Conservation (phyloP, 2,113 vertebrate genomes). For the Zosterops lateralis region DNA sequence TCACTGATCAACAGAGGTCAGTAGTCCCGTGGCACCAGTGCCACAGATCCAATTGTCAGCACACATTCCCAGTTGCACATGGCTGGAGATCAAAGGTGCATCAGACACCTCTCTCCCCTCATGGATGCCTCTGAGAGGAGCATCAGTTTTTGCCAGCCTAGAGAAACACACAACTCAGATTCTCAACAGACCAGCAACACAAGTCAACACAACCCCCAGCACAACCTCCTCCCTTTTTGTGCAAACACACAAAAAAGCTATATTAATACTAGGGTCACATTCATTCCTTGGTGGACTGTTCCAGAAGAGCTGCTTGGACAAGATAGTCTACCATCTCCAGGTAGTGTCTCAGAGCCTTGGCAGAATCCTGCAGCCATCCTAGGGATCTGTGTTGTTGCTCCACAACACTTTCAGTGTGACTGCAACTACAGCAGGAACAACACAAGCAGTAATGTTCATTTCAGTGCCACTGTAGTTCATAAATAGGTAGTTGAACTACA, state of each 20-base stretch:
- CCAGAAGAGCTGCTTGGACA: neutral
- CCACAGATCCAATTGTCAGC: neutral
- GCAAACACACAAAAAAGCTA: neutral
- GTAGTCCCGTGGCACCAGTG: accelerated
- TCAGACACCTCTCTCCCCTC: neutral
- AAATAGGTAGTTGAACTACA: neutral
- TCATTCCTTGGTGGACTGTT: neutral
- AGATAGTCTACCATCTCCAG: neutral
- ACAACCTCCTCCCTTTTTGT: neutral
- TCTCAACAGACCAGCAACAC: neutral
- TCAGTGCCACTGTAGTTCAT: neutral
- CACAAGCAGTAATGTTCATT: neutral
- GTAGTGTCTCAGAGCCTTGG: neutral
- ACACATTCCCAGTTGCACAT: neutral
- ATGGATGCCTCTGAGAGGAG: neutral
- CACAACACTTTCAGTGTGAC: neutral
- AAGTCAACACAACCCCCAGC: neutral
- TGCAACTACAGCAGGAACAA: neutral
- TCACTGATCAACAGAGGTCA: neutral
- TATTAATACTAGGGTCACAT: neutral
- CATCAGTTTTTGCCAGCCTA: neutral
- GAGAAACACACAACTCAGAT: neutral
- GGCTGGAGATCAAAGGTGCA: neutral
- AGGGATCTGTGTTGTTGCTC: neutral
- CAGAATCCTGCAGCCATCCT: neutral